These are phyloP conservation scores for Itoplectis maculator DNA, from an alignment of 2,888 invertebrate genomes.

Conservation along the genomic window DNA sequence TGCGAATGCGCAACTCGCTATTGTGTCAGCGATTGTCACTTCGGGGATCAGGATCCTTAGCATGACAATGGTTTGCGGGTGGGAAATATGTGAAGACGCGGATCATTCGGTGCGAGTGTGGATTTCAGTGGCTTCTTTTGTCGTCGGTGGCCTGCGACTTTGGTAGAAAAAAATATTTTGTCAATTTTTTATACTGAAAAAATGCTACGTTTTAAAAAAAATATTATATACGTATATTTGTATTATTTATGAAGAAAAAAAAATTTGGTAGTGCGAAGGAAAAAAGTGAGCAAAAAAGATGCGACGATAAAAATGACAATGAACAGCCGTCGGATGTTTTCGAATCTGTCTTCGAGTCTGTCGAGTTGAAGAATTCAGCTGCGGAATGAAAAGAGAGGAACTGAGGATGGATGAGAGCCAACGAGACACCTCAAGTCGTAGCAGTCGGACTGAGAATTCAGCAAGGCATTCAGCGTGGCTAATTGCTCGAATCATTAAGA, in stretches of 20 bases:
- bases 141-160: slow-evolving; percentile 22
- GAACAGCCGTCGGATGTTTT: background rate
- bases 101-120: slow-evolving; percentile 24
- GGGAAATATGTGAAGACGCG: slow-evolving; percentile 49
- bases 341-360: slow-evolving; percentile 47
- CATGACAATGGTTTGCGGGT: slow-evolving; percentile 79
- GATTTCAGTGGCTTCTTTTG: slow-evolving; percentile 13
- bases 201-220: too few species aligned
- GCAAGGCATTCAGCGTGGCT: slow-evolving; percentile 83
- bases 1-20: slow-evolving; percentile 73
- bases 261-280: too few species aligned
- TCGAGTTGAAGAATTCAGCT: slow-evolving; percentile 32
- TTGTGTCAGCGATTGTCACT: slow-evolving; percentile 83
- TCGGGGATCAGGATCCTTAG: slow-evolving; percentile 75
- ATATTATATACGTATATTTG: too few species aligned
- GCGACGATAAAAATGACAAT: background rate
- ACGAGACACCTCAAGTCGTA: slow-evolving; percentile 68
- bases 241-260: too few species aligned
- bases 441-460: slow-evolving; percentile 80
- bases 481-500: slow-evolving; percentile 85
- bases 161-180: background rate
- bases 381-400: slow-evolving; percentile 51
- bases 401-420: slow-evolving; percentile 60
- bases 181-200: background rate
- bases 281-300: background rate